Conservation (phyloP, 2,888 invertebrate species). For the Synergus umbraculus region DNA sequence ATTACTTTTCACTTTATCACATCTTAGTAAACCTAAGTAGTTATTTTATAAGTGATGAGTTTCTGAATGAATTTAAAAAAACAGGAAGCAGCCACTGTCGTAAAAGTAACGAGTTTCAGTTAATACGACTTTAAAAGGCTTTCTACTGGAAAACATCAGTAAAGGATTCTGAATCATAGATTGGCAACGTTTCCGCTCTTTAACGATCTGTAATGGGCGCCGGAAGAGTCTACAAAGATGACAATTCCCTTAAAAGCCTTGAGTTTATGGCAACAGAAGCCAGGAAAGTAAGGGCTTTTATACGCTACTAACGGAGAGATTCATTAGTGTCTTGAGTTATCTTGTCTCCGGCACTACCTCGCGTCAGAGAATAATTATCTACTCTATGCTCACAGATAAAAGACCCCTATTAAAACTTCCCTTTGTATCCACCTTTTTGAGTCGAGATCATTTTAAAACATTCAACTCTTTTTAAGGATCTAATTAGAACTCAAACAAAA, state of each 20-base stretch:
- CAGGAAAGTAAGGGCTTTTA: slow-evolving; percentile 46
- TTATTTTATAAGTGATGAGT: not conserved
- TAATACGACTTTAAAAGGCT: not conserved
- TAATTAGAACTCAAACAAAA: not conserved
- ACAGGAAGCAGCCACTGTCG: not conserved
- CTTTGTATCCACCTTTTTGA: not conserved
- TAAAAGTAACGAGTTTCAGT: slow-evolving; percentile 6
- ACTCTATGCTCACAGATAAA: slow-evolving; percentile 70
- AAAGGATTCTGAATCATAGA: slow-evolving; percentile 15
- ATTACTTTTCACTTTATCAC: slow-evolving; percentile 5
- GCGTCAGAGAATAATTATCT: slow-evolving; percentile 72
- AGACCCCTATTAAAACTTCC: slow-evolving; percentile 62
- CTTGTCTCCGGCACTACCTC: slow-evolving; percentile 61
- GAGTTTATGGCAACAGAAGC: slow-evolving; percentile 51
- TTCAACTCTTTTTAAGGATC: not conserved
- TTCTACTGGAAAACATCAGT: not conserved
- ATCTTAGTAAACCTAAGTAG: not conserved
- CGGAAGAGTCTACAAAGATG: slow-evolving; percentile 28
- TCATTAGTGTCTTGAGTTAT: slow-evolving; percentile 71
- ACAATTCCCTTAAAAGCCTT: slow-evolving; percentile 36
- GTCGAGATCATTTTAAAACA: not conserved
- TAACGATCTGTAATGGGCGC: slow-evolving; percentile 7
- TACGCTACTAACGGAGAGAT: slow-evolving; percentile 60
- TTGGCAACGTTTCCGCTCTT: slow-evolving; percentile 24
- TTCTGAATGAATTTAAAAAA: not conserved